Conservation (phyloP, 2,797 vertebrate species). For the Semotilus atromaculatus region DNA sequence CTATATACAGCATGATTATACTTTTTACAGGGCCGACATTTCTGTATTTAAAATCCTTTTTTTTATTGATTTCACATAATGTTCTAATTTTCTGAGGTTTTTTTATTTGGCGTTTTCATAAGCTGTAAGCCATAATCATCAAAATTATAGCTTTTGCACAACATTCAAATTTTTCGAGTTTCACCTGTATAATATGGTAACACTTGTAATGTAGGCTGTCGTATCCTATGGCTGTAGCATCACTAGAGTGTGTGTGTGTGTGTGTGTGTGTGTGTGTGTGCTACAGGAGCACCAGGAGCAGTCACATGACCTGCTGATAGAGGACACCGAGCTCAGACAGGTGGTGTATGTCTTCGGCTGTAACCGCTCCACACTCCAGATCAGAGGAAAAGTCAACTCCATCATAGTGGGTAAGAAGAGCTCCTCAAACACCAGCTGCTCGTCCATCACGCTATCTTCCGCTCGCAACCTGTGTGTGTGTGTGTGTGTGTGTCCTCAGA, state of each 20-base stretch:
- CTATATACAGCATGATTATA: too few species aligned
- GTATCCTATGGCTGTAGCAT: neutral
- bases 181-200: too few species aligned
- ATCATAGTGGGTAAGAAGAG: slow-evolving; percentile 87
- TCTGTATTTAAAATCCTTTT: too few species aligned
- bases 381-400: slow-evolving; percentile 98
- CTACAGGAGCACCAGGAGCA: slow-evolving; percentile 93
- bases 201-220: neutral
- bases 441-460: slow-evolving; percentile 7
- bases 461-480: slow-evolving; percentile 6
- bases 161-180: too few species aligned
- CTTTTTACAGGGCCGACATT: too few species aligned
- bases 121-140: too few species aligned
- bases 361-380: slow-evolving; percentile 89
- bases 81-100: too few species aligned
- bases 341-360: slow-evolving; percentile 94
- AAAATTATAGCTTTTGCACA: too few species aligned
- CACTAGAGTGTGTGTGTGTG: neutral
- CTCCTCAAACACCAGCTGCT: neutral
- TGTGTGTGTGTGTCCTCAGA: slow-evolving; percentile 74
- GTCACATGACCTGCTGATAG: slow-evolving; percentile 88
- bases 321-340: slow-evolving; percentile 93
- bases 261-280: neutral
- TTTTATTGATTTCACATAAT: too few species aligned
- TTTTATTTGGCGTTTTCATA: too few species aligned